Conservation (phyloP, 2,113 vertebrate genomes). For the Nothocercus nigrocapillus region DNA sequence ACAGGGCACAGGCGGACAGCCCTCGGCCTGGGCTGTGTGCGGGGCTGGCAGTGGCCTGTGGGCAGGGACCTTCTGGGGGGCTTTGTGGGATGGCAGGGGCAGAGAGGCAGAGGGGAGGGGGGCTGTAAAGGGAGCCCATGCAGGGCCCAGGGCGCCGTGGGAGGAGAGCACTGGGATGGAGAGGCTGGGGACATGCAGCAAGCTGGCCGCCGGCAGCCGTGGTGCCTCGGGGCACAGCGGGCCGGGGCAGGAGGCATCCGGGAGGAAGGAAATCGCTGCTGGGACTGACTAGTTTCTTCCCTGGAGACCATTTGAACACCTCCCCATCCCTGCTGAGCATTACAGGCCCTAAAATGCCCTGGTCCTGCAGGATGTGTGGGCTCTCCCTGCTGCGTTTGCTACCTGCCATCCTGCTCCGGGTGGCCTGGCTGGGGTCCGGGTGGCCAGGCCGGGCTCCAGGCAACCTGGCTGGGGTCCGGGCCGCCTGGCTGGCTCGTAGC, state of each 20-base stretch:
- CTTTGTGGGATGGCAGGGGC: not conserved
- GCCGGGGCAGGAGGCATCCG: not conserved
- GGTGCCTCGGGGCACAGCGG: not conserved
- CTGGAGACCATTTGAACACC: not conserved
- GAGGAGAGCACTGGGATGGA: not conserved
- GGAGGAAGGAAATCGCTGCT: not conserved
- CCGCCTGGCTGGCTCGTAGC: not conserved
- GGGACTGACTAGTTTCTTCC: not conserved
- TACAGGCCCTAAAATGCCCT: not conserved
- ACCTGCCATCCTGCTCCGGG: not conserved
- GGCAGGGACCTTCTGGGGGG: not conserved
- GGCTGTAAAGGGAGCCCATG: too few species aligned
- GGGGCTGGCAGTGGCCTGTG: not conserved
- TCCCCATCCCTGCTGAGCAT: accelerated
- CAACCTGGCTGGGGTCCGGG: not conserved
- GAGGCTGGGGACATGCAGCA: not conserved
- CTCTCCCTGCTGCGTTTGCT: not conserved
- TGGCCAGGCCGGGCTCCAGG: not conserved
- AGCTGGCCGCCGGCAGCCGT: not conserved
- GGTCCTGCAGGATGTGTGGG: not conserved
- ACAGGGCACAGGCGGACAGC: not conserved
- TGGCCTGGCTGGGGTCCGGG: not conserved
- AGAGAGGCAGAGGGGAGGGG: too few species aligned
- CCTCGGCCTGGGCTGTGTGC: accelerated
- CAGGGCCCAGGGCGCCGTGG: not conserved